phyloP scores from a whole-genome alignment of 2,797 vertebrate species.

The Danio tinwini region DNA sequence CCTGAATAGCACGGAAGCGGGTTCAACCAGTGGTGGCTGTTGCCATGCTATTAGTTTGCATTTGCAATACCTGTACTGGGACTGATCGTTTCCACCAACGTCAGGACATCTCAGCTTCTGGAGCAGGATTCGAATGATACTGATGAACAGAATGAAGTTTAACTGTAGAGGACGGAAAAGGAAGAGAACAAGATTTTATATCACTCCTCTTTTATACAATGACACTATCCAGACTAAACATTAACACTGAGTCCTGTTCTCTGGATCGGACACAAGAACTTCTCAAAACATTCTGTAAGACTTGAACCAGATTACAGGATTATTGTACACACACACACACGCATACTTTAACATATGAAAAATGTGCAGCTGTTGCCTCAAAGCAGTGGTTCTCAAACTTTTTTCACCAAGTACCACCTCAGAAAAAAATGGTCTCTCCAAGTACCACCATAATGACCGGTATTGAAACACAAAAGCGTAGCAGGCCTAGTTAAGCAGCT shows the following conservation, averaged over 20 bases:
- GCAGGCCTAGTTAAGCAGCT: too few species aligned
- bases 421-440: too few species aligned
- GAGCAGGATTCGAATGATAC: conserved; percentile 90
- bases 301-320: not conserved
- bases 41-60: conserved; percentile 7
- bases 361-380: conserved; percentile 9
- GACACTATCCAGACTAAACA: conserved; percentile 19
- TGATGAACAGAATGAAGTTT: conserved; percentile 92
- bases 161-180: conserved; percentile 75
- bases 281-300: conserved; percentile 9
- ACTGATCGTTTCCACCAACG: conserved; percentile 87
- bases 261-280: conserved; percentile 28
- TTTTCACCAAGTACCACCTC: too few species aligned
- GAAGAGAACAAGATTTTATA: conserved; percentile 9
- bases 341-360: not conserved
- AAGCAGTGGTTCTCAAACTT: too few species aligned
- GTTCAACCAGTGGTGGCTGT: conserved; percentile 1
- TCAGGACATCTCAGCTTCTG: conserved; percentile 90
- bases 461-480: too few species aligned
- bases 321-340: not conserved
- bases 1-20: conserved; percentile 17
- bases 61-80: conserved; percentile 87
- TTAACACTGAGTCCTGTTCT: conserved; percentile 2
- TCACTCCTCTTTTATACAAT: conserved; percentile 9
- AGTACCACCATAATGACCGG: too few species aligned